Evolutionary conservation across 2,113 vertebrate species (phyloP).

Genomic region (Micronycteris hirsuta): DNA sequence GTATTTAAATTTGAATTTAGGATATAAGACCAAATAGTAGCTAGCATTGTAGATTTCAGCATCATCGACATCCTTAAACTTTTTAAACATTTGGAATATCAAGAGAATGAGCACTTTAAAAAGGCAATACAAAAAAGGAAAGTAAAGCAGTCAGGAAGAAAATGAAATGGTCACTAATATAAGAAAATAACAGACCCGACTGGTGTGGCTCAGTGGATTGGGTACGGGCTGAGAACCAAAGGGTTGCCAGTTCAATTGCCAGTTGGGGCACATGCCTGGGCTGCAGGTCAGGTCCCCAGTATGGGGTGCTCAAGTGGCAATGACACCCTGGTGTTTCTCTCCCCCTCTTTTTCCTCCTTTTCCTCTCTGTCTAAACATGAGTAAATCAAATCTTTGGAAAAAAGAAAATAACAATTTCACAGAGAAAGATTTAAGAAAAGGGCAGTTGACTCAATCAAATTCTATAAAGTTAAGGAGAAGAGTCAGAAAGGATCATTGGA

Average conservation of each 20-base stretch:
- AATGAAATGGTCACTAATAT: not conserved
- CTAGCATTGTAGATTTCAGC: not conserved
- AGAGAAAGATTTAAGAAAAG: constrained; percentile 7
- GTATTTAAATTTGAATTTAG: not conserved
- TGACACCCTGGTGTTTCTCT: too few species aligned
- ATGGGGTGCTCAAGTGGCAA: too few species aligned
- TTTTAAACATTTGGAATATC: constrained; percentile 15
- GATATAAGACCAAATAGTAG: not conserved
- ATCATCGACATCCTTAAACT: not conserved
- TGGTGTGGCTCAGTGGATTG: too few species aligned
- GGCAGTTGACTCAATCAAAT: not conserved
- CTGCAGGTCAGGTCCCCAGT: too few species aligned
- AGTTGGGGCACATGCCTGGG: too few species aligned
- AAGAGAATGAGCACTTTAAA: constrained; percentile 6
- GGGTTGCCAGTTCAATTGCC: too few species aligned
- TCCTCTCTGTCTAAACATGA: too few species aligned
- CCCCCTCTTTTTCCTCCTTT: too few species aligned
- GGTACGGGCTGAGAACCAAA: too few species aligned
- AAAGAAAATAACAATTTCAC: not conserved
- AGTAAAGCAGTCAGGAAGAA: not conserved
- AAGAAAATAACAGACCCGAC: not conserved
- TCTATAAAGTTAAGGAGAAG: not conserved
- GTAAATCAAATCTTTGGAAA: too few species aligned
- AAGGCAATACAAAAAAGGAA: not conserved
- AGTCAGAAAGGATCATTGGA: not conserved